Percentiles rank a stretch among this genome's conserved stretches.
These are phyloP conservation scores for Cheilinus undulatus DNA, from an alignment of 2,113 vertebrate species.

Conservation along the genomic window DNA sequence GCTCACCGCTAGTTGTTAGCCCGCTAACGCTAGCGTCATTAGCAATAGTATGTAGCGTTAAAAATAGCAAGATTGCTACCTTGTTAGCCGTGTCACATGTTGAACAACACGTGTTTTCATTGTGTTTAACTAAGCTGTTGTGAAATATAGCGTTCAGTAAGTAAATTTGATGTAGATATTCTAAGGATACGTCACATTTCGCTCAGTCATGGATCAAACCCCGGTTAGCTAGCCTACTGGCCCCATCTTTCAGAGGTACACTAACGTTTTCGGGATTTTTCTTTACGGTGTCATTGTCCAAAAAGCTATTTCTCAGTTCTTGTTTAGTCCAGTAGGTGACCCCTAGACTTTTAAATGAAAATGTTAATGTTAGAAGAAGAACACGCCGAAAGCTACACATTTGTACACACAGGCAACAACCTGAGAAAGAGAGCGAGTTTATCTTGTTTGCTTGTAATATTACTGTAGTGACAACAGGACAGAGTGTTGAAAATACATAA, in stretches of 20 bases:
- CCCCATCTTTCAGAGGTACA: neutral
- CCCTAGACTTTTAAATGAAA: too few species aligned
- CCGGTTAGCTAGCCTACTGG: neutral
- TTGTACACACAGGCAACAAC: too few species aligned
- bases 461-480: too few species aligned
- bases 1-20: constrained; percentile 13
- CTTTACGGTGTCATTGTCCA: too few species aligned
- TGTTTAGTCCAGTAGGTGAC: too few species aligned
- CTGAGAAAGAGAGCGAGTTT: too few species aligned
- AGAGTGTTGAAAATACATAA: too few species aligned
- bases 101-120: neutral
- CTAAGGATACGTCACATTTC: neutral
- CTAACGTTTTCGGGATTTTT: neutral
- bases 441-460: too few species aligned
- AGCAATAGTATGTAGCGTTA: neutral
- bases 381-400: too few species aligned
- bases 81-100: neutral
- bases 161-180: neutral
- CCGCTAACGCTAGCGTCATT: constrained; percentile 6
- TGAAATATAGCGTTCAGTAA: too few species aligned
- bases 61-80: neutral
- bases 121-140: neutral
- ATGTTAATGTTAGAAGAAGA: too few species aligned
- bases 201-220: neutral
- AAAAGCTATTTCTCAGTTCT: too few species aligned